Conservation (phyloP, 2,113 vertebrate genomes). For the Myodes glareolus region DNA sequence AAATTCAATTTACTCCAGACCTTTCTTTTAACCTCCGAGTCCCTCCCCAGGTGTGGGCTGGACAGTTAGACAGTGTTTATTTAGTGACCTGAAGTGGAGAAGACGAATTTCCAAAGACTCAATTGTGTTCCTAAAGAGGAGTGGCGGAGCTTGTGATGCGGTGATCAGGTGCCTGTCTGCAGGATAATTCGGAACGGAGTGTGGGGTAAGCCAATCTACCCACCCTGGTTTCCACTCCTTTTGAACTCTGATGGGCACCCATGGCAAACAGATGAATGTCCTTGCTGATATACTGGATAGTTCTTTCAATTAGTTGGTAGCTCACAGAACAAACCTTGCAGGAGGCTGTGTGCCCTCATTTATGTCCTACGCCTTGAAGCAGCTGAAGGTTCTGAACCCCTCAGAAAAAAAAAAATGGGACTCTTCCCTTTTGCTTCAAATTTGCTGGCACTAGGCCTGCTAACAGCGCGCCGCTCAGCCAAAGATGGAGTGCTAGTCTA, state of each 20-base stretch:
- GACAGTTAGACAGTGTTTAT: not conserved
- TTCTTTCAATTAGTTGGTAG: constrained; percentile 7
- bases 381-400: constrained; percentile 35
- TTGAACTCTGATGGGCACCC: not conserved
- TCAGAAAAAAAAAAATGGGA: constrained; percentile 37
- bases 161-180: not conserved
- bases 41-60: not conserved
- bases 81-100: not conserved
- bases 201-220: not conserved
- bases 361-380: not conserved
- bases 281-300: not conserved
- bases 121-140: constrained; percentile 34
- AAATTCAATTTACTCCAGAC: not conserved
- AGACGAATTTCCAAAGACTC: constrained; percentile 23
- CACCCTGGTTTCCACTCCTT: not conserved
- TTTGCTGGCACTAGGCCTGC: constrained; percentile 80
- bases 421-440: constrained; percentile 73
- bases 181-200: not conserved
- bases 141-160: not conserved
- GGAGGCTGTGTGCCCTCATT: not conserved
- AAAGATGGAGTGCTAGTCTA: constrained; percentile 84
- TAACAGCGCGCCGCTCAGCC: constrained; percentile 80
- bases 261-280: not conserved
- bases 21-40: constrained; percentile 43
- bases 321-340: not conserved